Conservation (phyloP, 2,113 vertebrate species). For the Grallaria varia region DNA sequence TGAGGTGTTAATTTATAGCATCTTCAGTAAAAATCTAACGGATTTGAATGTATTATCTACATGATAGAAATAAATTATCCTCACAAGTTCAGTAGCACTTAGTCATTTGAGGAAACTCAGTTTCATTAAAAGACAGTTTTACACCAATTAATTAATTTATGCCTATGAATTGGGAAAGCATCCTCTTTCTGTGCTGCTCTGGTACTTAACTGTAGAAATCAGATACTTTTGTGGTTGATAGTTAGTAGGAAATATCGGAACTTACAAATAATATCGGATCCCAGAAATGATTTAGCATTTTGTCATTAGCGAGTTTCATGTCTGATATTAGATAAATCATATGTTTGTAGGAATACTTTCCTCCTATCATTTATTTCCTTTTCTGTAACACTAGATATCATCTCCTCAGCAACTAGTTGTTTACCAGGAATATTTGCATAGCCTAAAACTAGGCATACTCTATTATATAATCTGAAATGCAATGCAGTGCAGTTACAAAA, state of each 20-base stretch:
- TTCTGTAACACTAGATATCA: neutral
- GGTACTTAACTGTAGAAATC: neutral
- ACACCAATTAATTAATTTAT: neutral
- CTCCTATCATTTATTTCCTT: conserved; percentile 4
- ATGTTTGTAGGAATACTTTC: neutral
- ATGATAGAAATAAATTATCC: conserved; percentile 24
- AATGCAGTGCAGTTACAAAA: neutral
- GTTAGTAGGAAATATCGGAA: neutral
- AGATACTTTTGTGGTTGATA: neutral
- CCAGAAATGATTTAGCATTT: neutral
- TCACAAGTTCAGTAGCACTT: neutral
- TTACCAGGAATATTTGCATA: conserved; percentile 4
- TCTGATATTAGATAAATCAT: neutral
- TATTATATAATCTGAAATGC: neutral
- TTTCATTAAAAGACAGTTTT: conserved; percentile 13
- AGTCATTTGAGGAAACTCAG: neutral
- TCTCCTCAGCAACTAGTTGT: neutral
- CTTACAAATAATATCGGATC: neutral
- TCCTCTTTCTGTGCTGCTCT: neutral
- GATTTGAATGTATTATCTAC: neutral
- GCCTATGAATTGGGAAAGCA: neutral
- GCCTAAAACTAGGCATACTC: neutral
- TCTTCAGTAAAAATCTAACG: neutral
- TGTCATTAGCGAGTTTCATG: neutral
- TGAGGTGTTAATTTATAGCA: neutral